A percentile compares a stretch with the other conserved stretches of the same genome.
phyloP scores from a whole-genome alignment of 2,888 invertebrate species.

The Imbricaverruca yamaguchii region DNA sequence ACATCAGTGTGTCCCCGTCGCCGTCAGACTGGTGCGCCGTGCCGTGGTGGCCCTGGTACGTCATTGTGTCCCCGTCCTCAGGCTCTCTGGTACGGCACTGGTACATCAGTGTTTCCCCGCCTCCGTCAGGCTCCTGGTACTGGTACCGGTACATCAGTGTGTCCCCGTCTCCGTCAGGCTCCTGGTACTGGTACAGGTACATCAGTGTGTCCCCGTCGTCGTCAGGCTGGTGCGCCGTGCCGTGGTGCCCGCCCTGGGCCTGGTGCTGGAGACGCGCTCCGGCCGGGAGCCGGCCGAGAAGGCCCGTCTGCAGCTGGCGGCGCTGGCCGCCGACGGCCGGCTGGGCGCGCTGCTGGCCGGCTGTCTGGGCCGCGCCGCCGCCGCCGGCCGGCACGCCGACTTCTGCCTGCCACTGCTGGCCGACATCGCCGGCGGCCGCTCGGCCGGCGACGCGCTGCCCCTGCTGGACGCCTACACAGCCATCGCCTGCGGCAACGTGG shows the following conservation, averaged over 20 bases:
- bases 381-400: background rate
- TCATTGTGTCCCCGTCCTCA: no score
- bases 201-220: no score
- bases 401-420: conserved; percentile 13
- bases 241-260: background rate
- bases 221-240: conserved; percentile 39
- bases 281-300: conserved; percentile 23
- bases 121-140: no score
- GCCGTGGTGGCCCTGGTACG: background rate
- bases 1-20: no score
- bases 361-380: conserved; percentile 14
- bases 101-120: no score
- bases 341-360: background rate
- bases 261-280: conserved; percentile 24
- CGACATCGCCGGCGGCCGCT: background rate
- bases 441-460: conserved; percentile 32
- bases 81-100: no score
- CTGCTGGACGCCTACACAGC: conserved; percentile 45
- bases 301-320: conserved; percentile 2
- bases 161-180: no score
- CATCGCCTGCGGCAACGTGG: conserved; percentile 41
- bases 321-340: background rate
- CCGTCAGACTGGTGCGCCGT: conserved; percentile 40
- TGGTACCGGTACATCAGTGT: no score
- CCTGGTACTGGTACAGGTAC: no score